Evolutionary conservation across 1,140 invertebrate species (phyloP).

Genomic region (Atta cephalotes): DNA sequence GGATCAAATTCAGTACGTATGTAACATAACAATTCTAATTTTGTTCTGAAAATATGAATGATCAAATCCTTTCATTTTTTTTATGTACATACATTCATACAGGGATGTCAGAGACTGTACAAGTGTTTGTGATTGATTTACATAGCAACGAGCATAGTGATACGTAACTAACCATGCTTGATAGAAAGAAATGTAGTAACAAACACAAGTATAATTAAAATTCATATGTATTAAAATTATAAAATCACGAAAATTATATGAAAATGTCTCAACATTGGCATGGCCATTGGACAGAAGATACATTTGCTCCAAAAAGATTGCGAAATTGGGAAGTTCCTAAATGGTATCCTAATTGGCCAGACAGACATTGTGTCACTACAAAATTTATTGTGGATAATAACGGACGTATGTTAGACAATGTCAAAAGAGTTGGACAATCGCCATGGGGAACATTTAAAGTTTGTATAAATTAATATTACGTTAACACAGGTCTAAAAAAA

Average conservation of each 20-base stretch:
- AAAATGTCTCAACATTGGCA: conserved; percentile 80
- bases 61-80: conserved; percentile 17
- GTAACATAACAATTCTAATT: conserved; percentile 88
- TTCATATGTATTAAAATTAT: background rate
- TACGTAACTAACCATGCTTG: conserved; percentile 22
- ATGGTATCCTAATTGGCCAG: conserved; percentile 77
- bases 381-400: conserved; percentile 74
- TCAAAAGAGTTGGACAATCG: conserved; percentile 59
- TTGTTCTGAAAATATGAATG: conserved; percentile 84
- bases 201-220: background rate
- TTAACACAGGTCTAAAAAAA: no score
- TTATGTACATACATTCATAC: background rate
- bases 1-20: conserved; percentile 91
- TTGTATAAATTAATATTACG: conserved; percentile 39
- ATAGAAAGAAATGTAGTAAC: background rate
- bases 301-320: conserved; percentile 75
- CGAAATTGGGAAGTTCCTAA: conserved; percentile 80
- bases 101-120: no score
- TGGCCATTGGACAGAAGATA: conserved; percentile 76
- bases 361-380: conserved; percentile 75
- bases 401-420: conserved; percentile 69
- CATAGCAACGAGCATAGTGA: conserved; percentile 34
- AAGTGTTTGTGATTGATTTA: conserved; percentile 8
- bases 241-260: conserved; percentile 8
- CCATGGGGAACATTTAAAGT: conserved; percentile 76